Evolutionary conservation across 2,888 invertebrate genomes (phyloP).

Genomic region (Electrophaes corylata): DNA sequence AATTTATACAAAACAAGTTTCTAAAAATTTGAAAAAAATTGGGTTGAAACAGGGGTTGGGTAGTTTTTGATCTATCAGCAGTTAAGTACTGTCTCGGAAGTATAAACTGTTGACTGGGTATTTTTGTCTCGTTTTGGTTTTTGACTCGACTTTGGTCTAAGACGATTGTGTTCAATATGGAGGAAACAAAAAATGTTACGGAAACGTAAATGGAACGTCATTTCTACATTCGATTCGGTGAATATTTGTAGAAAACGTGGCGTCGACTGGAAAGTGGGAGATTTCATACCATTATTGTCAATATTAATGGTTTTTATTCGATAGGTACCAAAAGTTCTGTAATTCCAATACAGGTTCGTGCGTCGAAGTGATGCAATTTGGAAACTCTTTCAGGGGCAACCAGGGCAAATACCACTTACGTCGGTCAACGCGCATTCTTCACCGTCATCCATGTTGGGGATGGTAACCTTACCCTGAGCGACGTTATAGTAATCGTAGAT

Average conservation of each 20-base stretch:
- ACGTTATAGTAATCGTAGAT: constrained; percentile 97
- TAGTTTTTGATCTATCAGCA: constrained; percentile 17
- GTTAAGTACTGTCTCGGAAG: constrained; percentile 25
- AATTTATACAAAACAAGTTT: neutral
- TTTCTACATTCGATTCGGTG: constrained; percentile 19
- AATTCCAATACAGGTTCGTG: constrained; percentile 40
- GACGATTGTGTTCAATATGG: neutral
- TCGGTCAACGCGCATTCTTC: constrained; percentile 95
- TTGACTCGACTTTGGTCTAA: neutral
- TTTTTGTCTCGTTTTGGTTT: neutral
- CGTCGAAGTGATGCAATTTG: constrained; percentile 36
- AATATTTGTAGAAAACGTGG: constrained; percentile 16
- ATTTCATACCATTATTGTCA: constrained; percentile 50
- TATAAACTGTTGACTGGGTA: constrained; percentile 28
- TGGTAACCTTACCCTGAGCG: constrained; percentile 98
- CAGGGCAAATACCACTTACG: constrained; percentile 86
- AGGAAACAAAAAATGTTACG: constrained; percentile 1
- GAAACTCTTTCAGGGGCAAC: neutral
- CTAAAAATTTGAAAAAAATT: neutral
- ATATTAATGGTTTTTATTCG: constrained; percentile 47
- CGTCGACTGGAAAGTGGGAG: constrained; percentile 10
- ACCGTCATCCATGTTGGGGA: constrained; percentile 97
- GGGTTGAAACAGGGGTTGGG: neutral
- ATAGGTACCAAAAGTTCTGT: constrained; percentile 28
- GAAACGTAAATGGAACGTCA: neutral